Conservation (phyloP, 2,113 vertebrate species). For the Seriola dumerili region DNA sequence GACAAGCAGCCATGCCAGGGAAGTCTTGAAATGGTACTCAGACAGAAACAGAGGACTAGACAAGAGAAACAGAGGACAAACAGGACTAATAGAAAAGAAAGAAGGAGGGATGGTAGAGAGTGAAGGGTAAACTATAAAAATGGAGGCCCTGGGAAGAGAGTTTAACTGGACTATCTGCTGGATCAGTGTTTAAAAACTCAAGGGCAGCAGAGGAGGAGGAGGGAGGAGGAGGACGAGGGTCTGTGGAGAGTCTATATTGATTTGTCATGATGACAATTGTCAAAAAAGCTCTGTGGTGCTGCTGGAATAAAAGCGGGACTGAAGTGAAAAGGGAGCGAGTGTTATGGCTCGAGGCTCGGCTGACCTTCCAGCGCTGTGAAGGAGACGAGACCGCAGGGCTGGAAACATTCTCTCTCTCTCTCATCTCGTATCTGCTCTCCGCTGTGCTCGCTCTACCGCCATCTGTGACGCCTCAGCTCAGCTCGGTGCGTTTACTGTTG, state of each 20-base stretch:
- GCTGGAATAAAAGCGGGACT: slow-evolving; percentile 66
- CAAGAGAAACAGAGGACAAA: slow-evolving; percentile 15
- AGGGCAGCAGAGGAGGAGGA: slow-evolving; percentile 39
- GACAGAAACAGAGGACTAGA: background rate
- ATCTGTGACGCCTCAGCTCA: slow-evolving; percentile 55
- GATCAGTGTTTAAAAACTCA: slow-evolving; percentile 73
- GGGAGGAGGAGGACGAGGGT: background rate
- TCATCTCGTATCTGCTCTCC: slow-evolving; percentile 36
- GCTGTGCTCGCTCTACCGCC: slow-evolving; percentile 46
- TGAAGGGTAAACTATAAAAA: slow-evolving; percentile 49
- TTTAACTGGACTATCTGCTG: slow-evolving; percentile 61
- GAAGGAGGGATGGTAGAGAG: slow-evolving; percentile 10
- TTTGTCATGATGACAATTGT: slow-evolving; percentile 80
- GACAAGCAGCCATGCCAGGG: slow-evolving; percentile 22
- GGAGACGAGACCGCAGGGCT: slow-evolving; percentile 65
- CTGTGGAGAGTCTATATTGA: slow-evolving; percentile 75
- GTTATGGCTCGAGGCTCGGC: slow-evolving; percentile 62
- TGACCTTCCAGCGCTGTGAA: slow-evolving; percentile 81
- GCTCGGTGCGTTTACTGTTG: slow-evolving; percentile 48
- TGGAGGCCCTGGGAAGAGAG: slow-evolving; percentile 34
- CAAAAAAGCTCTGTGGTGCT: slow-evolving; percentile 62
- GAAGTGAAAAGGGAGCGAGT: slow-evolving; percentile 66
- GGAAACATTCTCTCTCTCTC: slow-evolving; percentile 52
- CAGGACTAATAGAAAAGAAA: slow-evolving; percentile 22
- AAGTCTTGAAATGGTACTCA: slow-evolving; percentile 15